phyloP scores from a whole-genome alignment of 2,888 invertebrate species.

The Junonia oenone region DNA sequence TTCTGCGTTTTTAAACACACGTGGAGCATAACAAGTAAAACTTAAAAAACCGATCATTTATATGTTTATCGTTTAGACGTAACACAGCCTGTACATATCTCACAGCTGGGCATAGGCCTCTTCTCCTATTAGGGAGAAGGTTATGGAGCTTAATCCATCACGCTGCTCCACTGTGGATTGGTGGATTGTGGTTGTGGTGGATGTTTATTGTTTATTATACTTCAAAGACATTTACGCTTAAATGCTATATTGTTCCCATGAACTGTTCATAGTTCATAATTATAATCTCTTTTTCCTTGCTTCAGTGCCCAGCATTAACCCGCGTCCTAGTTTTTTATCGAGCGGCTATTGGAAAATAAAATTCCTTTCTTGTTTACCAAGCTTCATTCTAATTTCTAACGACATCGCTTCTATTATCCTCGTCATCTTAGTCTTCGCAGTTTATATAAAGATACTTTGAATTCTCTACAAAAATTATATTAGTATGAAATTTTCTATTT shows the following conservation, averaged over 20 bases:
- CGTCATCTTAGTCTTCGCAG: slow-evolving; percentile 34
- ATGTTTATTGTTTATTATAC: background rate
- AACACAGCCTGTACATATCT: no score
- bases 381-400: slow-evolving; percentile 64
- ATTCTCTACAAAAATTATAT: no score
- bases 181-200: no score
- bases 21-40: no score
- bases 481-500: background rate
- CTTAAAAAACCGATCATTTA: no score
- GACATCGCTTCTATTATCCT: slow-evolving; percentile 47
- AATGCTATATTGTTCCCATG: slow-evolving; percentile 2
- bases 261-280: slow-evolving; percentile 41
- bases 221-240: slow-evolving; percentile 14
- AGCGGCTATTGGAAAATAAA: slow-evolving; percentile 56
- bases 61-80: no score
- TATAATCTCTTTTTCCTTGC: slow-evolving; percentile 47
- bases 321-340: slow-evolving; percentile 54
- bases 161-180: no score
- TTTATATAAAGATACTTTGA: slow-evolving; percentile 19
- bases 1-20: no score
- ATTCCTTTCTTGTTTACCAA: slow-evolving; percentile 30
- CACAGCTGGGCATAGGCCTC: no score
- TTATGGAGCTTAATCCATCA: no score
- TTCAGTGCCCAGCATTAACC: slow-evolving; percentile 59
- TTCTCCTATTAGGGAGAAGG: no score